phyloP scores from a whole-genome alignment of 2,113 vertebrate genomes.

The Myotis davidii region DNA sequence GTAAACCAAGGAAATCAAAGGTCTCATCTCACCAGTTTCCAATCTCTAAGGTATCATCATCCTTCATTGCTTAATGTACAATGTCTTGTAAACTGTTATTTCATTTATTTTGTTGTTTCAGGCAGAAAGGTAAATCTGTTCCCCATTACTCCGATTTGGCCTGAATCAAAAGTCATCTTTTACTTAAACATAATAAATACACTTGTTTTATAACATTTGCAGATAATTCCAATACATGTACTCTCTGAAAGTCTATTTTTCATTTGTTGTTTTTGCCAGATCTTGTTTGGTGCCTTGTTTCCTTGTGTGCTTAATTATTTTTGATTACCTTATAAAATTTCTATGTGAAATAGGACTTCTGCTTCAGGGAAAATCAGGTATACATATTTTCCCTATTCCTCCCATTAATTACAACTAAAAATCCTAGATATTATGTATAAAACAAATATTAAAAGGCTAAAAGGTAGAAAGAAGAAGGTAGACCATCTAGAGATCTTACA shows the following conservation, averaged over 20 bases:
- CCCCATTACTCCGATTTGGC: background rate
- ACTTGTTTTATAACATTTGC: background rate
- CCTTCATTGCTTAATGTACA: background rate
- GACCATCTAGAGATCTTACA: background rate
- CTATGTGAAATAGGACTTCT: background rate
- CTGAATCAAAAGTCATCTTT: background rate
- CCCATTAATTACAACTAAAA: constrained; percentile 1
- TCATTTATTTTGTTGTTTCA: background rate
- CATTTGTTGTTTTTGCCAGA: background rate
- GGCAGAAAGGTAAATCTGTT: background rate
- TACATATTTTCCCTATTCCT: background rate
- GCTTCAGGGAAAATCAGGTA: background rate
- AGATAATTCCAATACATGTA: background rate
- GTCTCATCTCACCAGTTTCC: background rate
- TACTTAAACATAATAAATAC: background rate
- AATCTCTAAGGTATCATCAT: background rate
- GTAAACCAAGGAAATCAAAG: background rate
- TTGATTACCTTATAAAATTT: background rate
- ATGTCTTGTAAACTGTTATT: background rate
- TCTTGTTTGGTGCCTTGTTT: background rate
- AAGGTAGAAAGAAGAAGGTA: background rate
- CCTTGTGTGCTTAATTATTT: background rate
- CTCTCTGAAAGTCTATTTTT: background rate
- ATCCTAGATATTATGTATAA: background rate
- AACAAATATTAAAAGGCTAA: background rate